Conservation (phyloP, 2,888 invertebrate species). For the Acrobasis consociella region DNA sequence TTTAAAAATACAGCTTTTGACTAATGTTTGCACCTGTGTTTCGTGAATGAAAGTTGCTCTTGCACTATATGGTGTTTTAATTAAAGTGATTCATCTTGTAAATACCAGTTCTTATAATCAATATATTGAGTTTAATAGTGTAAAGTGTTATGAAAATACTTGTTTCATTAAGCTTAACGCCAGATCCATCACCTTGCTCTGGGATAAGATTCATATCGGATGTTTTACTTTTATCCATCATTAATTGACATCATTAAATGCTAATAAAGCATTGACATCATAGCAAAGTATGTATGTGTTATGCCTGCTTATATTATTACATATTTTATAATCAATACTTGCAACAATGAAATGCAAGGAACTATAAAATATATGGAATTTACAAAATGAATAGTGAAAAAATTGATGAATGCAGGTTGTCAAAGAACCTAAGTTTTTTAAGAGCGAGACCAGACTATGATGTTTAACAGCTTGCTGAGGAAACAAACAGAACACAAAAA, state of each 20-base stretch:
- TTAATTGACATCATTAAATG: not conserved
- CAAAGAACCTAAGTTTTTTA: too few species aligned
- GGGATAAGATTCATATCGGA: not conserved
- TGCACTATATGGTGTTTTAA: not conserved
- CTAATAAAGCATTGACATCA: not conserved
- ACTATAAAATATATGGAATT: too few species aligned
- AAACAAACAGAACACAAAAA: too few species aligned
- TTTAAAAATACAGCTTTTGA: not conserved
- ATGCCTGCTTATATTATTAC: too few species aligned
- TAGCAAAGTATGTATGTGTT: too few species aligned
- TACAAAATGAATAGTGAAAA: too few species aligned
- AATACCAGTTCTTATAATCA: not conserved
- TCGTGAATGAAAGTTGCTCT: not conserved
- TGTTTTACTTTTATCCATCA: conserved; percentile 6
- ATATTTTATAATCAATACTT: too few species aligned
- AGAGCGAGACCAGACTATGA: too few species aligned
- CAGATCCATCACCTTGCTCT: conserved; percentile 1
- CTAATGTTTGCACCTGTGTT: conserved; percentile 15
- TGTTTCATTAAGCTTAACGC: conserved; percentile 5
- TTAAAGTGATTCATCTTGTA: not conserved
- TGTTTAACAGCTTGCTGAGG: too few species aligned
- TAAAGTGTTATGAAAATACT: conserved; percentile 10
- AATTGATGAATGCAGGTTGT: too few species aligned
- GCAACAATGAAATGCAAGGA: too few species aligned
- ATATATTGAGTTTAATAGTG: conserved; percentile 7